phyloP scores from a whole-genome alignment of 35 echinoderm and acorn worm species.

The Patiria miniata region DNA sequence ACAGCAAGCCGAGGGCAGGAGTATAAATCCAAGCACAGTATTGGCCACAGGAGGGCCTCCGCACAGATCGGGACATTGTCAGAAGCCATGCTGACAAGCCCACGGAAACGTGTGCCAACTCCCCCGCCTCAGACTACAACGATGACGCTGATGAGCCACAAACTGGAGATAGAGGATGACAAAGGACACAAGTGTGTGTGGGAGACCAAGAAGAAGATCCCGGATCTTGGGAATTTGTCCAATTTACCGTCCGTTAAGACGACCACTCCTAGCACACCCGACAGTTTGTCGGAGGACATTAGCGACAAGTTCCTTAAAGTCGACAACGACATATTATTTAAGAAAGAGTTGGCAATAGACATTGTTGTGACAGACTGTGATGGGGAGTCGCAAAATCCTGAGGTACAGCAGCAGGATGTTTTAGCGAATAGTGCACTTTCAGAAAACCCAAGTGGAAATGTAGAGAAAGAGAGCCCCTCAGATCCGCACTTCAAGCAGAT shows the following conservation, averaged over 20 bases:
- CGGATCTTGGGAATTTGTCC: background rate
- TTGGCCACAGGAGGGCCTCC: constrained; percentile 68
- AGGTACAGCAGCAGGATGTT: constrained; percentile 15
- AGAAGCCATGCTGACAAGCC: constrained; percentile 43
- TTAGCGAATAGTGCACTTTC: constrained; percentile 3
- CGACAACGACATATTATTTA: constrained; percentile 70
- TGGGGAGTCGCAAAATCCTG: background rate
- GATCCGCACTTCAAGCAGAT: constrained; percentile 28
- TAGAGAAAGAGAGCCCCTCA: background rate
- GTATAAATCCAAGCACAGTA: constrained; percentile 80
- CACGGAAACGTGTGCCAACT: constrained; percentile 45
- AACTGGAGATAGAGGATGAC: background rate
- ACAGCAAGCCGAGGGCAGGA: constrained; percentile 22
- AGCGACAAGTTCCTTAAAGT: constrained; percentile 63
- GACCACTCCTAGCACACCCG: background rate
- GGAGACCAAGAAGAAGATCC: background rate
- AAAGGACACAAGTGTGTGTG: background rate
- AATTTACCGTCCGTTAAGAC: background rate
- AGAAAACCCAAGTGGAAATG: background rate
- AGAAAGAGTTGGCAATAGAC: constrained; percentile 42
- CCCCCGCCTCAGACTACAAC: constrained; percentile 26
- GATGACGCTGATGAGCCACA: background rate
- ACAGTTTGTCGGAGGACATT: constrained; percentile 33
- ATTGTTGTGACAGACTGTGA: constrained; percentile 32
- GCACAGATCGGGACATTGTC: constrained; percentile 60